phyloP scores from a whole-genome alignment of 2,797 vertebrate species.

The Rhinogobio ventralis region DNA sequence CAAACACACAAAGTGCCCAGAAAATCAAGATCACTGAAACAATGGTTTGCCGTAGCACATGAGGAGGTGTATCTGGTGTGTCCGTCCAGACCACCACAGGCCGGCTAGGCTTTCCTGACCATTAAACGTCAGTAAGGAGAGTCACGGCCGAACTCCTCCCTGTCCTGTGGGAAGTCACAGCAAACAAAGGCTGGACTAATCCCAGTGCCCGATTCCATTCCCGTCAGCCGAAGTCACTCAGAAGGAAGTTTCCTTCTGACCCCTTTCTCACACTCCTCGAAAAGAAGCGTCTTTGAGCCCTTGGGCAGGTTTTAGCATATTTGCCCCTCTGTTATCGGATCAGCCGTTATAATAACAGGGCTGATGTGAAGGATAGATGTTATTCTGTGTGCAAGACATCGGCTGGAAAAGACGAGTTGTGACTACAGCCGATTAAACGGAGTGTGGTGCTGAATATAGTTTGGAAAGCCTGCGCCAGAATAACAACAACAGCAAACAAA shows the following conservation, averaged over 20 bases:
- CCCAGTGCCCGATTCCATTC: slow-evolving; percentile 84
- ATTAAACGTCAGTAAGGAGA: slow-evolving; percentile 71
- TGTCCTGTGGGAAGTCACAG: slow-evolving; percentile 80
- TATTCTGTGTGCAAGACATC: slow-evolving; percentile 72
- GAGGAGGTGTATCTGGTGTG: background rate
- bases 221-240: slow-evolving; percentile 81
- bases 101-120: slow-evolving; percentile 70
- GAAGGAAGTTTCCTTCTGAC: slow-evolving; percentile 80
- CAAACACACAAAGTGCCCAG: background rate
- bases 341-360: slow-evolving; percentile 82
- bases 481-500: background rate
- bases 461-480: background rate
- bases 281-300: slow-evolving; percentile 81
- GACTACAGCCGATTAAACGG: slow-evolving; percentile 54
- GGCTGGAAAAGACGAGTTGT: slow-evolving; percentile 75
- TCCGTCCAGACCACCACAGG: background rate
- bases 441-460: slow-evolving; percentile 11
- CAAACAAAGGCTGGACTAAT: slow-evolving; percentile 82
- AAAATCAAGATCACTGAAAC: background rate
- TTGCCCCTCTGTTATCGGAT: slow-evolving; percentile 74
- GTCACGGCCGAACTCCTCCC: slow-evolving; percentile 69
- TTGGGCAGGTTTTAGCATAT: slow-evolving; percentile 72
- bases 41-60: too few species aligned
- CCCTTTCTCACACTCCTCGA: slow-evolving; percentile 74
- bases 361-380: slow-evolving; percentile 82